phyloP scores from a whole-genome alignment of 2,888 invertebrate genomes.

The Xestia c-nigrum region DNA sequence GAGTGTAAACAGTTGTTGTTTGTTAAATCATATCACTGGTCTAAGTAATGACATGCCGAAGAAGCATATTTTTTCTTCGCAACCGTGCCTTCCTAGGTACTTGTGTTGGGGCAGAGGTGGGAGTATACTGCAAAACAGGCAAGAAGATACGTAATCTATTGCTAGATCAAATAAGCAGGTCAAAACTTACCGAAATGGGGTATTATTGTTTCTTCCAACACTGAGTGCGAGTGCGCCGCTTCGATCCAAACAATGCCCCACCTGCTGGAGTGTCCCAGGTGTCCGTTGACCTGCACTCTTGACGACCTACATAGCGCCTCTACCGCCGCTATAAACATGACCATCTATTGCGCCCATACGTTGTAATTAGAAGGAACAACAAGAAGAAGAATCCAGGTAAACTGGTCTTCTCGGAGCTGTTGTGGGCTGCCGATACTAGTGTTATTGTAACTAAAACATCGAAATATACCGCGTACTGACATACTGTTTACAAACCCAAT shows the following conservation, averaged over 20 bases:
- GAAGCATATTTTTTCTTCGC: not conserved
- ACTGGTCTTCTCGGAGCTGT: not conserved
- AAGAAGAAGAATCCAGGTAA: too few relatives aligned
- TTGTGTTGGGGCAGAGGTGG: not conserved
- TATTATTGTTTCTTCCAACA: too few relatives aligned
- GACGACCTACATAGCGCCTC: too few relatives aligned
- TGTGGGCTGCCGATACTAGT: not conserved
- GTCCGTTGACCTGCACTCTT: too few relatives aligned
- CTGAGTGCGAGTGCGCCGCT: too few relatives aligned
- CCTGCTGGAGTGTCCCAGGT: too few relatives aligned
- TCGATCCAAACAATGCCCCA: too few relatives aligned
- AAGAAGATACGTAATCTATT: not conserved
- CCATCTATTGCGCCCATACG: too few relatives aligned
- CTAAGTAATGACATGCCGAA: not conserved
- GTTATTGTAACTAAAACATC: slow-evolving; percentile 27
- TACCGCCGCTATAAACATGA: too few relatives aligned
- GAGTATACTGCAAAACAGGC: not conserved
- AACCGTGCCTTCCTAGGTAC: not conserved
- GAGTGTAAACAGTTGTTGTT: not conserved
- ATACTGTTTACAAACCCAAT: slow-evolving; percentile 50
- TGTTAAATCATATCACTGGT: too few relatives aligned
- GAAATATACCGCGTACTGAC: slow-evolving; percentile 9
- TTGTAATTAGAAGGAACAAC: too few relatives aligned
- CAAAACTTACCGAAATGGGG: too few relatives aligned
- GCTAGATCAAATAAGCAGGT: not conserved